A percentile compares a stretch with the other conserved stretches of the same genome.
These are phyloP conservation scores for Acrobasis repandana DNA, from an alignment of 2,888 invertebrate genomes.

Conservation along the genomic window DNA sequence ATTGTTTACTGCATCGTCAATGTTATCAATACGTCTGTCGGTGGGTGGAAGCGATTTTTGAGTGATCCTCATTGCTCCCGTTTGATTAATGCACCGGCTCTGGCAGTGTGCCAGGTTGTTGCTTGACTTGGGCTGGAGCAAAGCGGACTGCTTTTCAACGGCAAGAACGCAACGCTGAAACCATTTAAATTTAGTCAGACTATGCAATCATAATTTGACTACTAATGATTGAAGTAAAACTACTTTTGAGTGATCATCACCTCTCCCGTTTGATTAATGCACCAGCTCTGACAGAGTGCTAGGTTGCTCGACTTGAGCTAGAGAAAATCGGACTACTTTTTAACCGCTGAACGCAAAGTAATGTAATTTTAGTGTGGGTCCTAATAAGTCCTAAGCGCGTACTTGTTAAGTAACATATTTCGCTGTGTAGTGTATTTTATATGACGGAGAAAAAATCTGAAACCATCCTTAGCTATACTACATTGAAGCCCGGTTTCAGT, in stretches of 20 bases:
- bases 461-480: no score
- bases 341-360: not conserved
- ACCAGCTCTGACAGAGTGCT: slow-evolving; percentile 31
- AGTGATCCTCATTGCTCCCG: slow-evolving; percentile 51
- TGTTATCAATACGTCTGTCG: slow-evolving; percentile 60
- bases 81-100: slow-evolving; percentile 36
- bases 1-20: slow-evolving; percentile 61
- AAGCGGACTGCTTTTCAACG: not conserved
- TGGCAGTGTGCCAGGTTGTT: slow-evolving; percentile 32
- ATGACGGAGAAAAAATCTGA: no score
- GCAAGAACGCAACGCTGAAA: no score
- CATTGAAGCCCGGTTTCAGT: no score
- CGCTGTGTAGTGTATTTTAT: no score
- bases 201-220: no score
- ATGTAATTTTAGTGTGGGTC: no score
- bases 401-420: no score
- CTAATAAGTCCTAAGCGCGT: no score
- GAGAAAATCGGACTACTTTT: not conserved
- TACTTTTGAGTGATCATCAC: slow-evolving; percentile 63
- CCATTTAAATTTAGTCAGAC: no score
- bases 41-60: slow-evolving; percentile 54
- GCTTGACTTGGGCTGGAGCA: not conserved
- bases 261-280: slow-evolving; percentile 36
- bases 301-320: slow-evolving; percentile 18
- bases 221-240: no score